These are phyloP conservation scores for Tenthredo amoena DNA, from an alignment of 2,888 invertebrate species.

Conservation along the genomic window DNA sequence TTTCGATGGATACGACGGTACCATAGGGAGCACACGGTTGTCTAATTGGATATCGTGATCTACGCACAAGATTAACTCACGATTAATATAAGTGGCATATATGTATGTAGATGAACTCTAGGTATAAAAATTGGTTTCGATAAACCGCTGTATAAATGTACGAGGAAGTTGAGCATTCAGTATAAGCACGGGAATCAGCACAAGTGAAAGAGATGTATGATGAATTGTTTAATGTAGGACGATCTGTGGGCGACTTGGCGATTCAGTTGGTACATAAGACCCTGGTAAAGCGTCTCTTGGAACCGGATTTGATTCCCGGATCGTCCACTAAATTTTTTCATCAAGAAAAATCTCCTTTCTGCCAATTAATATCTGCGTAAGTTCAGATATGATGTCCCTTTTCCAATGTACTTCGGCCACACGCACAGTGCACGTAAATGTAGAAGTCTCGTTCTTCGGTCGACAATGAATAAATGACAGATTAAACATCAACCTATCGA, in stretches of 20 bases:
- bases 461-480: neutral
- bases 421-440: neutral
- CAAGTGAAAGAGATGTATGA: neutral
- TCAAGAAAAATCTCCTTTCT: neutral
- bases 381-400: neutral
- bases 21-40: slow-evolving; percentile 80
- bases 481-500: neutral
- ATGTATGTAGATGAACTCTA: neutral
- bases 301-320: neutral
- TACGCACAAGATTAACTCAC: slow-evolving; percentile 55
- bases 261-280: neutral
- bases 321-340: neutral
- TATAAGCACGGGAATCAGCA: neutral
- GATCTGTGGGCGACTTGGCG: neutral
- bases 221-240: neutral
- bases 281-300: neutral
- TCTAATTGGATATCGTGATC: slow-evolving; percentile 80
- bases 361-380: too few species aligned
- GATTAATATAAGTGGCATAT: neutral
- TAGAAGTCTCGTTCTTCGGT: neutral
- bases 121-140: neutral
- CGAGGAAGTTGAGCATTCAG: neutral
- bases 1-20: slow-evolving; percentile 81
- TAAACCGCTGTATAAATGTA: neutral
- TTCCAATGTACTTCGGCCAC: neutral